Percentiles rank a stretch among this genome's conserved stretches.
Conservation (phyloP, 64 coral and sea anemone species). For the Hydrozoanthus tunicans region DNA sequence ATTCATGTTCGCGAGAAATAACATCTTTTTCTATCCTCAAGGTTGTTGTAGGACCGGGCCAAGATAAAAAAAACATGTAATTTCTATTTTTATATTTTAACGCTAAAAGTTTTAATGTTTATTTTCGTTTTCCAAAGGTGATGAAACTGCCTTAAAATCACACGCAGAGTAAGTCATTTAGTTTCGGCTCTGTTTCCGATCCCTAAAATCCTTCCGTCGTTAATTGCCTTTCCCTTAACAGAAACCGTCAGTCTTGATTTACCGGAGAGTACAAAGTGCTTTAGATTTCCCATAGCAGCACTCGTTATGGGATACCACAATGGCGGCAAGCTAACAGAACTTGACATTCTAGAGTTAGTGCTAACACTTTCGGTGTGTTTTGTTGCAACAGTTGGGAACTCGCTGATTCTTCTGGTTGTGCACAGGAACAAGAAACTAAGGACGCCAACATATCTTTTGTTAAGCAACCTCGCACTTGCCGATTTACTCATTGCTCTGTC, state of each 20-base stretch:
- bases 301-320: background rate
- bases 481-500: slow-evolving; percentile 11
- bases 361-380: background rate
- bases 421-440: slow-evolving; percentile 44
- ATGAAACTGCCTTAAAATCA: background rate
- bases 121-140: too few species aligned
- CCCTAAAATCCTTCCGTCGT: background rate
- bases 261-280: background rate
- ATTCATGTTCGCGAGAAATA: too few species aligned
- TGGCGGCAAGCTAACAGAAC: background rate
- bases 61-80: too few species aligned
- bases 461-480: slow-evolving; percentile 15
- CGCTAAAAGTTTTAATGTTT: too few species aligned
- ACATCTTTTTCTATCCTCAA: too few species aligned
- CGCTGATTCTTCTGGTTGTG: slow-evolving; percentile 9
- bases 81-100: too few species aligned
- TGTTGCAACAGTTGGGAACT: slow-evolving; percentile 18
- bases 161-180: background rate
- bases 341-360: background rate
- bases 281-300: background rate
- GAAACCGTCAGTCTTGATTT: background rate
- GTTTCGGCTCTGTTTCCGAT: background rate
- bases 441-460: slow-evolving; percentile 12
- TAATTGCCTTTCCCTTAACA: background rate
- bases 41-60: too few species aligned